A percentile compares a stretch with the other conserved stretches of the same genome.
Conservation (phyloP, 2,797 vertebrate species). For the Falco rusticolus region DNA sequence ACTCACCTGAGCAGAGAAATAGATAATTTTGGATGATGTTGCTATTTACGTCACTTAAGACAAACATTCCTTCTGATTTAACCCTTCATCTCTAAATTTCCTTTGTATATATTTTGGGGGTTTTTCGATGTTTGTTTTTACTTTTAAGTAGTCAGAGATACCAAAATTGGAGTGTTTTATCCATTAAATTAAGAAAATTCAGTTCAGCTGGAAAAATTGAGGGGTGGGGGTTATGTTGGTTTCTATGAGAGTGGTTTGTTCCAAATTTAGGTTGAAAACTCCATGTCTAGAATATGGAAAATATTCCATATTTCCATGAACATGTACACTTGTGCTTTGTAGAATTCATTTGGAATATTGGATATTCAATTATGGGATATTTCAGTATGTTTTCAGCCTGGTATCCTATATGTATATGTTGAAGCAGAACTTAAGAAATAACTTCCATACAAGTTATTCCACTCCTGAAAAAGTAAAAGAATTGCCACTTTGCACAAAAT, state of each 20-base stretch:
- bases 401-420: fast-evolving
- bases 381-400: not conserved
- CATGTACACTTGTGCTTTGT: not conserved
- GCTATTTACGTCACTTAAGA: not conserved
- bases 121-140: not conserved
- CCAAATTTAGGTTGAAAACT: not conserved
- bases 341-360: not conserved
- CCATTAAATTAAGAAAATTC: not conserved
- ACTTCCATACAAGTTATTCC: not conserved
- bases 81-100: not conserved
- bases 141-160: not conserved
- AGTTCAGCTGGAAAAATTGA: not conserved
- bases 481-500: not conserved
- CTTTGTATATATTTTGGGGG: not conserved
- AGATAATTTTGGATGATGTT: not conserved
- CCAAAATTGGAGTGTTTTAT: not conserved
- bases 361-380: not conserved
- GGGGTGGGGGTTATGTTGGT: not conserved
- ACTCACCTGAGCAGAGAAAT: not conserved
- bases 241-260: not conserved
- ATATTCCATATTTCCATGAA: not conserved
- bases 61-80: not conserved
- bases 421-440: not conserved
- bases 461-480: not conserved
- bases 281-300: not conserved